Percentiles rank a stretch among this genome's conserved stretches.
Conservation (phyloP, 2,113 vertebrate species). For the Rhipidura dahli region DNA sequence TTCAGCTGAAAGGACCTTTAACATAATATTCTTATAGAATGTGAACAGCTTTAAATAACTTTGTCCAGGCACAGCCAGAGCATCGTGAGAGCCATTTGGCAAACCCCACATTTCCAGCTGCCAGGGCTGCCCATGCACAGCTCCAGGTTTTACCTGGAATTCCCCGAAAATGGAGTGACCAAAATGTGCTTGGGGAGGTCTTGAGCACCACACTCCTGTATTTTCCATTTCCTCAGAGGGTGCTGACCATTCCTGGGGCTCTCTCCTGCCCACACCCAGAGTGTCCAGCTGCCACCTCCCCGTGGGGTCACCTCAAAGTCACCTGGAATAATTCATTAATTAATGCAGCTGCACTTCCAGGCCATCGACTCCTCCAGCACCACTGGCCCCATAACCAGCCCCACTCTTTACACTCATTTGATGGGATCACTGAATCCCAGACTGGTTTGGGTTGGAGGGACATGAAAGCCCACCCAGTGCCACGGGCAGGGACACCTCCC, state of each 20-base stretch:
- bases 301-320: accelerated
- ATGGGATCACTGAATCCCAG: background rate
- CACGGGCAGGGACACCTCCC: background rate
- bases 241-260: accelerated
- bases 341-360: background rate
- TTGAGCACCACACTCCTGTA: accelerated
- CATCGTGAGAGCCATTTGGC: accelerated
- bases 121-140: accelerated
- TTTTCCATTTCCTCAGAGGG: too few species aligned
- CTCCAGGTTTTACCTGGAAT: accelerated
- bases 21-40: accelerated
- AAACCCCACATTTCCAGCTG: accelerated
- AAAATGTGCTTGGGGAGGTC: background rate
- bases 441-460: background rate
- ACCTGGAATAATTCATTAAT: too few species aligned
- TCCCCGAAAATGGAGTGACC: accelerated
- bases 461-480: accelerated
- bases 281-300: background rate
- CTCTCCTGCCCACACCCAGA: accelerated
- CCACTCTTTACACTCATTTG: accelerated
- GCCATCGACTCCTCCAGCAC: background rate
- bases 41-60: background rate
- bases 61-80: background rate
- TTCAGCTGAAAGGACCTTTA: background rate
- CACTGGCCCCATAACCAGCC: accelerated